Base-by-base conservation (phyloP, 2,113 vertebrate genomes). In the Bettongia penicillata region DNA sequence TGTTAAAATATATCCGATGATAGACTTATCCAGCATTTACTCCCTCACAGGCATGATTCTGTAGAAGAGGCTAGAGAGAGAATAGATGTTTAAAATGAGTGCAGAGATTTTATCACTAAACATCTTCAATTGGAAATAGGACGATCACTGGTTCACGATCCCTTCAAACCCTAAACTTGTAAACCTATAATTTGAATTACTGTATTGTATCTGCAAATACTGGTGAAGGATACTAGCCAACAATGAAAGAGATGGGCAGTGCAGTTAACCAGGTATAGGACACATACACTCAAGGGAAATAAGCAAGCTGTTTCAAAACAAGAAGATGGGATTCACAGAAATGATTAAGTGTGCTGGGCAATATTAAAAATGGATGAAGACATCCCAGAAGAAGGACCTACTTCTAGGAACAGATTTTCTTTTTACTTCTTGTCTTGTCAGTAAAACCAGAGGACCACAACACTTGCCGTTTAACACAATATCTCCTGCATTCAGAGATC, bases 391-490 rank as follows among this genome's bases (percentile, higher is more conserved):
- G 37, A 84, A 43, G n/a, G 68, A 84, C 0, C 68, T 92, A 49
- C 57, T 50, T 24, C 91, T 4, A 89, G 57, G 51, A 94, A 68
- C 10, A 68, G 4, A 3, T 84, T 43, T 84, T 77, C 61, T n/a
- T n/a, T 89, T 0, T n/a, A 52, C 0, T 47, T 93, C 3, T 31
- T 68, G 43, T 26, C 25, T 48, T 31, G 4, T 28, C 57, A 77
- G 50, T 49, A 16, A 50, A 16, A 94, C 53, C 68, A 84, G 31
- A 11, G 1, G 43, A 91, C 50, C 57, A 53, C 91, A 95, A 11
- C 53, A 16, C 53, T 89, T 51, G 37, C 95, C 95, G 51, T 91
- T 50, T 84, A 52, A 55, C 91, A 89, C 90, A 89, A 90, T 94
- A 92, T 90, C n/a, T 16, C 31, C 28, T 89, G 49, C 57, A 12